Evolutionary conservation across 2,888 invertebrate species (phyloP), one percentile per base, ranked within the genome.

Genomic region (Hypena proboscidalis): DNA sequence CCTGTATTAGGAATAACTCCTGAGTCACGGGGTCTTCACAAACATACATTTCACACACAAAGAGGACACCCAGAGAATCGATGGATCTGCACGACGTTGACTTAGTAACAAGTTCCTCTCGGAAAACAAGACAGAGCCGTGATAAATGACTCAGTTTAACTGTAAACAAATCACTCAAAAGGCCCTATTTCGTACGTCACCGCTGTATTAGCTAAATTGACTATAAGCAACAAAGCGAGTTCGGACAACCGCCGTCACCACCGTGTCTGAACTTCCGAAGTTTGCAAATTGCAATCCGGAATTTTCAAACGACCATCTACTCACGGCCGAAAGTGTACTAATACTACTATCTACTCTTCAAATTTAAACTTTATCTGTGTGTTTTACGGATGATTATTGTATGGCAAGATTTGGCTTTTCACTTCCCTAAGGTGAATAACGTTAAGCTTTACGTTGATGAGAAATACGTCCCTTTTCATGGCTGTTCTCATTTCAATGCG

Each of bases 341-440:
- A 23, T 30, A 10, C 3, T 11, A 0, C 1, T 6, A 10, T 11
- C 11, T 17, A 3, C 8, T 3, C 26, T 9, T 4, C 4, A 3
- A 7, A 21, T 11, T 22, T 10, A 0, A 10, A 25, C 36, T 27
- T 14, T 33, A 26, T 0, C 0, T 0, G 0, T 2, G 0, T 0
- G 0, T 3, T 0, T 4, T 41, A 44, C 21, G 7, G 39, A 25
- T 19, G 10, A 1, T 6, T 37, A 41, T 49, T 0, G 2, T 8
- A 7, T 46, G 33, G 0, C 0, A 0, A 0, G n/a, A 4, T 26
- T 0, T 4, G 14, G 10, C 34, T 25, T 48, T 59, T 39, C 49
- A 61, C 49, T 61, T 59, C 61, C 38, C 46, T 53, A 49, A 46
- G 61, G 58, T 49, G 46, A 41, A 57, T 52, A 49, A 42, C 50